Percentiles rank a stretch among this genome's conserved stretches.
phyloP scores from a whole-genome alignment of 2,113 vertebrate genomes.

The Peromyscus californicus region DNA sequence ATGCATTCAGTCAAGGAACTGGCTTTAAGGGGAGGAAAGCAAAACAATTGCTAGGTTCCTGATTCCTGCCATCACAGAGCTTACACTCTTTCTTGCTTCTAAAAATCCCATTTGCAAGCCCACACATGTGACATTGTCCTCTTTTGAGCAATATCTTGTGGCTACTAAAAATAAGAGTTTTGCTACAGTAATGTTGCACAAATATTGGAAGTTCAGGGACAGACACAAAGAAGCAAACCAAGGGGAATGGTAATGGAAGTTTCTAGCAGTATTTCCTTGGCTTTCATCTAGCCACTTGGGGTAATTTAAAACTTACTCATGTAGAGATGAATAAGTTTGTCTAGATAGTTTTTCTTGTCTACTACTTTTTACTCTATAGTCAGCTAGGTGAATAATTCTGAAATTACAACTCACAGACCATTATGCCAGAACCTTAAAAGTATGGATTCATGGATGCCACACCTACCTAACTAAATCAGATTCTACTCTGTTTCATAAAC shows the following conservation, averaged over 20 bases:
- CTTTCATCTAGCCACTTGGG: not conserved
- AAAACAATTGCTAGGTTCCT: not conserved
- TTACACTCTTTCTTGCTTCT: not conserved
- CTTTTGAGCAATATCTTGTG: not conserved
- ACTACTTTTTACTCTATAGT: not conserved
- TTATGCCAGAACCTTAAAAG: conserved; percentile 38
- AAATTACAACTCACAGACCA: conserved; percentile 1
- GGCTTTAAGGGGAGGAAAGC: not conserved
- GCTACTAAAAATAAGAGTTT: not conserved
- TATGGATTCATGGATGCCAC: not conserved
- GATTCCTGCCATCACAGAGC: not conserved
- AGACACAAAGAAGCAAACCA: not conserved
- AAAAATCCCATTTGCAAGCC: not conserved
- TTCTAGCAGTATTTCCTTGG: not conserved
- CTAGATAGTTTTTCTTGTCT: not conserved
- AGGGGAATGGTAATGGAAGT: not conserved
- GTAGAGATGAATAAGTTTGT: not conserved
- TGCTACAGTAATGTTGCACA: not conserved
- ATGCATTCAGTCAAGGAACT: not conserved
- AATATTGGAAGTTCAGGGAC: not conserved
- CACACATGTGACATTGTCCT: not conserved
- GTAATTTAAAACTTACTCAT: conserved; percentile 28
- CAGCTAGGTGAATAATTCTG: conserved; percentile 13
- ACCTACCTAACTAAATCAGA: not conserved
- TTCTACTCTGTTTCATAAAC: not conserved